Base-by-base conservation (phyloP, 1,140 invertebrate species). In the Papilio polyxenes region DNA sequence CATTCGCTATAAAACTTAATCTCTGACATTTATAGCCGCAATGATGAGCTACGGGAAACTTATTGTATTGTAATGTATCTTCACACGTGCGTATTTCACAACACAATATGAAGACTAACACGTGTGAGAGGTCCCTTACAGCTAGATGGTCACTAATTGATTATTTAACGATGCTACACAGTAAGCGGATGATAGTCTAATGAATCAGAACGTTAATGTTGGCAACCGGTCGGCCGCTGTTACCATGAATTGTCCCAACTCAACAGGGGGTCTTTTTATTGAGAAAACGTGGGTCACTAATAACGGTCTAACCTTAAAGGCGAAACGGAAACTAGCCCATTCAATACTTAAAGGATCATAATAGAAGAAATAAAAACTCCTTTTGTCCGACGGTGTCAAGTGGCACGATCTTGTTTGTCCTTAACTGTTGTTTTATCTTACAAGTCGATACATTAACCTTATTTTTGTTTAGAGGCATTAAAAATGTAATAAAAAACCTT, bases 251-350 rank as follows among this genome's bases (percentile, higher is more conserved):
- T 85, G 85, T 88, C 82, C 83, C 86, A 86, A 83, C 87, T 83
- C 88, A 81, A 84, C 85, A 88, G 86, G 89, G 83, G 89, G 89
- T 85, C 83, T 81, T 88, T 88, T 89, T 89, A 91, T 90, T 88
- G 84, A 87, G 83, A 85, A 82, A 86, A 83, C 85, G 83, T 85
- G 86, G 83, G 82, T 84, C 82, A 74, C 79, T 83, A 81, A 76
- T 83, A 83, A 81, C 81, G 80, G 82, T 65, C 75, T 85, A 79
- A 83, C 84, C 85, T 83, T 80, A 82, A 82, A 84, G 79, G 82
- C 80, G 65, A 78, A 81, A 81, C 59, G 31, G 78, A 81, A 69
- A 75, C 65, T 59, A 77, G 59, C 13, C 40, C 13, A 31, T 51
- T 77, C 31, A 77, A 77, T 72, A 72, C 37, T 72, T 72, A 72